Percentiles rank a stretch among this genome's conserved stretches.
Conservation (phyloP, 2,888 invertebrate species). For the Nomada goodeniana region DNA sequence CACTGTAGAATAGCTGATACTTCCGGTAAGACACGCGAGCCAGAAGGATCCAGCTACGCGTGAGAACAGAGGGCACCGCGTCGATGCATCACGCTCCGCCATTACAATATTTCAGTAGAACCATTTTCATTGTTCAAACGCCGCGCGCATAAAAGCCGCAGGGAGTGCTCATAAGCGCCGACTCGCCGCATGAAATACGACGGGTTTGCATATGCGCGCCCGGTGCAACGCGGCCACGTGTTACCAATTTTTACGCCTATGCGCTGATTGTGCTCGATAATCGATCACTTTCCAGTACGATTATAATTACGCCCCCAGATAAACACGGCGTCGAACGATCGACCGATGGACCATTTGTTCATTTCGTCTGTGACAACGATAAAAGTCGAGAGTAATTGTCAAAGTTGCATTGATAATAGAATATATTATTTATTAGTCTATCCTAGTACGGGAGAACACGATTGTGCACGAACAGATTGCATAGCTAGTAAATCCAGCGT, state of each 20-base stretch:
- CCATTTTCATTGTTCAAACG: constrained; percentile 68
- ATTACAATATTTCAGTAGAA: constrained; percentile 70
- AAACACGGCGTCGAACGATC: neutral
- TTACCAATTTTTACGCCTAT: constrained; percentile 34
- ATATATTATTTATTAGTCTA: too few relatives aligned
- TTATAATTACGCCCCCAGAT: neutral
- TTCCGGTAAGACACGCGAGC: constrained; percentile 55
- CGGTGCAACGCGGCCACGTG: constrained; percentile 27
- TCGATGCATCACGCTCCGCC: constrained; percentile 62
- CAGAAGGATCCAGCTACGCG: constrained; percentile 51
- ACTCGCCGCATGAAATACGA: constrained; percentile 65
- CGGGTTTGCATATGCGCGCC: constrained; percentile 50
- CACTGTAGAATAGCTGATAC: constrained; percentile 11
- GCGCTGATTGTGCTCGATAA: constrained; percentile 21
- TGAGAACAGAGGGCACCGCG: constrained; percentile 60
- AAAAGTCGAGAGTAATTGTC: too few relatives aligned
- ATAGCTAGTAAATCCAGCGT: too few relatives aligned
- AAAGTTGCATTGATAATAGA: too few relatives aligned
- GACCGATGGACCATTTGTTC: neutral
- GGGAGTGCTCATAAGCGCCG: constrained; percentile 66
- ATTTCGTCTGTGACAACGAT: too few relatives aligned
- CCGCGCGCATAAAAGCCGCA: constrained; percentile 65
- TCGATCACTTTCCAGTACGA: neutral
- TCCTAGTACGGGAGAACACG: too few relatives aligned
- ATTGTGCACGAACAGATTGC: too few relatives aligned